A percentile compares a stretch with the other conserved stretches of the same genome.
Conservation (phyloP, 2,888 invertebrate species). For the Meiosimyza platycephala region DNA sequence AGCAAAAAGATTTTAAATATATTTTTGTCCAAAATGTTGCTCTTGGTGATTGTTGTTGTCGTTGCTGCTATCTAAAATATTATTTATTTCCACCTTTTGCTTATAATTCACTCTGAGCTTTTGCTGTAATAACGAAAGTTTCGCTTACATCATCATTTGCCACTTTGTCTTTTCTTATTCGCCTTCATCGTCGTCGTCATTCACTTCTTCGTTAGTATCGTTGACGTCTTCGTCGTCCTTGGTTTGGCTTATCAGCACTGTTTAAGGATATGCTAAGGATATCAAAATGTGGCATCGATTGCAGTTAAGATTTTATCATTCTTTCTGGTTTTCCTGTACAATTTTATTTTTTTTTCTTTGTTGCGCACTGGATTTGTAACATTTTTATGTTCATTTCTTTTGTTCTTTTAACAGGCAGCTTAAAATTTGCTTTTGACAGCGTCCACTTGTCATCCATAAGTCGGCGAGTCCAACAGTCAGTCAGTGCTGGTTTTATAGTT, state of each 20-base stretch:
- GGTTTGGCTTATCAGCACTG: slow-evolving; percentile 5
- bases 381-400: slow-evolving; percentile 10
- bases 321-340: slow-evolving; percentile 2
- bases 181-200: neutral
- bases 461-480: slow-evolving; percentile 15
- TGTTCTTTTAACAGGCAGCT: neutral
- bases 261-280: slow-evolving; percentile 41
- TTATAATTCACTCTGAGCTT: no score
- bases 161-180: slow-evolving; percentile 13
- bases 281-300: slow-evolving; percentile 40
- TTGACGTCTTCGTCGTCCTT: neutral
- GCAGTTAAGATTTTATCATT: slow-evolving; percentile 40
- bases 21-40: no score
- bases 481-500: slow-evolving; percentile 7
- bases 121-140: neutral
- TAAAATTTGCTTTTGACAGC: slow-evolving; percentile 36
- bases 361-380: neutral
- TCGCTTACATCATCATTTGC: slow-evolving; percentile 14
- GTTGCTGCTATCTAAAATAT: no score
- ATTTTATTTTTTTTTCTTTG: neutral
- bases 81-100: no score
- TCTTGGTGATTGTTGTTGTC: no score
- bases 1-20: no score
- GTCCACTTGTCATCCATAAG: slow-evolving; percentile 40
- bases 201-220: neutral